Percentiles rank a stretch among this genome's conserved stretches.
These are phyloP conservation scores for Varecia variegata DNA, from an alignment of 2,797 vertebrate species.

Conservation along the genomic window DNA sequence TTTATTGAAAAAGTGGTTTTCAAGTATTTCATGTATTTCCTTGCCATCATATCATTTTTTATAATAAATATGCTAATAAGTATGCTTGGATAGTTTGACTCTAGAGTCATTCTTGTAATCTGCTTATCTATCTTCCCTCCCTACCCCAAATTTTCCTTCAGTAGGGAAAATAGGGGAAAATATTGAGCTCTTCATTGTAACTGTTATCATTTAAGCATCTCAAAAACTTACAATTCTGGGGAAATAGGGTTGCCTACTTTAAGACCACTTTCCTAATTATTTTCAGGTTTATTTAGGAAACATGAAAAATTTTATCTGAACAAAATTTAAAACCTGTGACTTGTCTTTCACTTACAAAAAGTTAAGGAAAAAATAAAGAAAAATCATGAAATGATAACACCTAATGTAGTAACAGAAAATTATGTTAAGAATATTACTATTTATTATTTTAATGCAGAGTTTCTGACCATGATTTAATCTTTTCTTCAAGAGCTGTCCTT, in stretches of 20 bases:
- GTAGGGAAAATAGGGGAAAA: neutral
- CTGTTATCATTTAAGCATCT: neutral
- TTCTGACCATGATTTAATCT: constrained; percentile 74
- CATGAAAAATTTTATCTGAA: neutral
- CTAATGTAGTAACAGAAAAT: neutral
- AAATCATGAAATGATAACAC: constrained; percentile 9
- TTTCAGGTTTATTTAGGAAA: constrained; percentile 47
- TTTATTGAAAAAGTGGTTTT: constrained; percentile 13
- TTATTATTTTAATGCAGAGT: constrained; percentile 54
- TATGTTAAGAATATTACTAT: neutral
- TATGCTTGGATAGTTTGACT: neutral
- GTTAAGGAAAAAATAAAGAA: constrained; percentile 21
- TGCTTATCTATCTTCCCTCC: neutral
- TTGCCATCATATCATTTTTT: neutral
- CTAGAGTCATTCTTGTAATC: neutral
- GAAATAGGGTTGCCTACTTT: neutral
- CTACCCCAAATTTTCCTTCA: neutral
- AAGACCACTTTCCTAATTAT: neutral
- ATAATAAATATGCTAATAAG: neutral
- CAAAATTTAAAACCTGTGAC: neutral
- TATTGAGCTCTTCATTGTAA: neutral
- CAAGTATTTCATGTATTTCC: neutral
- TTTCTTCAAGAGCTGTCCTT: constrained; percentile 75
- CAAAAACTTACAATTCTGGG: neutral
- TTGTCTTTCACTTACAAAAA: constrained; percentile 12